Percentiles rank a stretch among this genome's conserved stretches.
These are phyloP conservation scores for Holcopasites calliopsidis DNA, from an alignment of 1,140 invertebrate species.

Conservation along the genomic window DNA sequence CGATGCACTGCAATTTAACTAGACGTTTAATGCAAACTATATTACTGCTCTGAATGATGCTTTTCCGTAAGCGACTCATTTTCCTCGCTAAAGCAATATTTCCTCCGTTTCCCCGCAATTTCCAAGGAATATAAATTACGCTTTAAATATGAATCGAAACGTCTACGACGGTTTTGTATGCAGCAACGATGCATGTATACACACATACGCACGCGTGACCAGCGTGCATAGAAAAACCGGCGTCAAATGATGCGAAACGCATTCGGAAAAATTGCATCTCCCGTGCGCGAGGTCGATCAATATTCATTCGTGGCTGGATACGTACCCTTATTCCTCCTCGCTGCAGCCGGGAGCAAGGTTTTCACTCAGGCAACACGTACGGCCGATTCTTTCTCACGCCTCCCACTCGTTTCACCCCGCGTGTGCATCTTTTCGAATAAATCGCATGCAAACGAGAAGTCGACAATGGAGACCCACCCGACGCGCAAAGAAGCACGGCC, in stretches of 20 bases:
- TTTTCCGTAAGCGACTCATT: background rate
- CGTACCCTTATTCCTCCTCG: background rate
- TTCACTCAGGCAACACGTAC: constrained; percentile 35
- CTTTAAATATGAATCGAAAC: constrained; percentile 14
- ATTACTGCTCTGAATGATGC: too few species aligned
- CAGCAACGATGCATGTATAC: background rate
- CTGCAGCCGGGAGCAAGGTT: background rate
- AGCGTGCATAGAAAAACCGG: background rate
- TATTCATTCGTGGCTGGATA: constrained; percentile 32
- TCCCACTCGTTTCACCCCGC: too few species aligned
- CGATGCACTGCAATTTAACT: too few species aligned
- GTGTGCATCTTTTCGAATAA: constrained; percentile 25
- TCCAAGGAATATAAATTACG: background rate
- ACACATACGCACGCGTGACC: background rate
- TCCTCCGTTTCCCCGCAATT: background rate
- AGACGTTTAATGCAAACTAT: too few species aligned
- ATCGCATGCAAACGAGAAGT: constrained; percentile 26
- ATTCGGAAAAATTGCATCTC: constrained; percentile 31
- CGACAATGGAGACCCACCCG: constrained; percentile 6
- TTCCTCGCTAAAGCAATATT: too few species aligned
- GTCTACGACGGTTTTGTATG: background rate
- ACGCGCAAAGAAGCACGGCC: constrained; percentile 15
- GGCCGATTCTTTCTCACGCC: background rate
- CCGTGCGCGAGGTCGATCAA: constrained; percentile 21
- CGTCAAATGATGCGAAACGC: constrained; percentile 13